Conservation (phyloP, 2,888 invertebrate genomes). For the Dysmachus trigonus region DNA sequence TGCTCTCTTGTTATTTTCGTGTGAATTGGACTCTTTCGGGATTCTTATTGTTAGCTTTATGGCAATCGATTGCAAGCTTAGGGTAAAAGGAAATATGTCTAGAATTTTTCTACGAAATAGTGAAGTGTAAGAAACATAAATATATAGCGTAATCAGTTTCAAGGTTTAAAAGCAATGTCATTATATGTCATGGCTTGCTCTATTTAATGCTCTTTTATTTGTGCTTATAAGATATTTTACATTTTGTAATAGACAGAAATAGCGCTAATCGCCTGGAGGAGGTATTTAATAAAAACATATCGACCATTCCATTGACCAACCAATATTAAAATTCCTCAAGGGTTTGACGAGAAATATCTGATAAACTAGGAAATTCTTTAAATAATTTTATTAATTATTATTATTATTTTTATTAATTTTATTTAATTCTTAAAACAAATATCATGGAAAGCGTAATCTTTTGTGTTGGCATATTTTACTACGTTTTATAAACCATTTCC, state of each 20-base stretch:
- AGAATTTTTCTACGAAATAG: slow-evolving; percentile 15
- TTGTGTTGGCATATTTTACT: no score
- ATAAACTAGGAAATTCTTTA: neutral
- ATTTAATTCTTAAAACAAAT: neutral
- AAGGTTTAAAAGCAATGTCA: neutral
- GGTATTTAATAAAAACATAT: neutral
- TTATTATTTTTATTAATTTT: no score
- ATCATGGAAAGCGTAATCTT: no score
- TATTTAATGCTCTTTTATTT: neutral
- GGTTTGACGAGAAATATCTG: neutral
- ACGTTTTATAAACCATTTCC: neutral
- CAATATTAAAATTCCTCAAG: neutral
- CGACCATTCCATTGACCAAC: neutral
- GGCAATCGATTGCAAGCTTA: slow-evolving; percentile 1
- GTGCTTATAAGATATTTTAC: neutral
- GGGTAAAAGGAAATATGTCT: neutral
- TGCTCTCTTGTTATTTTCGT: neutral
- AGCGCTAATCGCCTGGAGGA: neutral
- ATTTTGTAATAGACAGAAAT: neutral
- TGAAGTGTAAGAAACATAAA: neutral
- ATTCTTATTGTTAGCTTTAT: slow-evolving; percentile 6
- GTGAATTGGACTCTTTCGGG: neutral
- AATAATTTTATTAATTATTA: no score
- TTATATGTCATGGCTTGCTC: neutral
- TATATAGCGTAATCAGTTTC: neutral